Conservation (phyloP, 2,797 vertebrate genomes). For the Clarias platycephalus region DNA sequence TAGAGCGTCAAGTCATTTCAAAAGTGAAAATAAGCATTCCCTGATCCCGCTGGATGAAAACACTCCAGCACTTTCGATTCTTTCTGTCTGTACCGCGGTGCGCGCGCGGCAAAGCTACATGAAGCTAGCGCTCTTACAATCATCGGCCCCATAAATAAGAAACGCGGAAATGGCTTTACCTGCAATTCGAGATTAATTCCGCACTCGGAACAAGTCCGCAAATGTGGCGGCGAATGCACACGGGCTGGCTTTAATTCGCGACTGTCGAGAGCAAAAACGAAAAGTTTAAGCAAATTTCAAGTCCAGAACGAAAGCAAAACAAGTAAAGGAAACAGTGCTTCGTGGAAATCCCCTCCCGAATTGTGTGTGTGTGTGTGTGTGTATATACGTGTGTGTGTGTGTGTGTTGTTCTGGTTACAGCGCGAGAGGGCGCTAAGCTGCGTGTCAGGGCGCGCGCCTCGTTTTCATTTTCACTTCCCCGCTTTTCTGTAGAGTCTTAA, state of each 20-base stretch:
- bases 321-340: slow-evolving; percentile 79
- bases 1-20: slow-evolving; percentile 66
- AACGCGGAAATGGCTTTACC: slow-evolving; percentile 61
- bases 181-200: slow-evolving; percentile 39
- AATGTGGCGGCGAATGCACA: slow-evolving; percentile 5
- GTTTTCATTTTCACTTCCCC: slow-evolving; percentile 93
- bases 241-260: slow-evolving; percentile 30
- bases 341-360: slow-evolving; percentile 85
- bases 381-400: background rate
- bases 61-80: slow-evolving; percentile 69
- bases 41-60: slow-evolving; percentile 62
- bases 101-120: slow-evolving; percentile 32
- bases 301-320: slow-evolving; percentile 98
- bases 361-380: slow-evolving; percentile 20
- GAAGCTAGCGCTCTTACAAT: slow-evolving; percentile 26
- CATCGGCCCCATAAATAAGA: slow-evolving; percentile 55
- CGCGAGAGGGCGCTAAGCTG: slow-evolving; percentile 56
- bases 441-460: slow-evolving; percentile 68
- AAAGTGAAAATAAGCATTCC: slow-evolving; percentile 85
- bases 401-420: slow-evolving; percentile 47
- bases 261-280: slow-evolving; percentile 74
- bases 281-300: slow-evolving; percentile 79
- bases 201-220: slow-evolving; percentile 18
- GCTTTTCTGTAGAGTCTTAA: slow-evolving; percentile 43
- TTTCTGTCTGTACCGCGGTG: slow-evolving; percentile 32